These are phyloP conservation scores for Pogoniulus pusillus DNA, from an alignment of 2,797 vertebrate genomes.

Conservation along the genomic window DNA sequence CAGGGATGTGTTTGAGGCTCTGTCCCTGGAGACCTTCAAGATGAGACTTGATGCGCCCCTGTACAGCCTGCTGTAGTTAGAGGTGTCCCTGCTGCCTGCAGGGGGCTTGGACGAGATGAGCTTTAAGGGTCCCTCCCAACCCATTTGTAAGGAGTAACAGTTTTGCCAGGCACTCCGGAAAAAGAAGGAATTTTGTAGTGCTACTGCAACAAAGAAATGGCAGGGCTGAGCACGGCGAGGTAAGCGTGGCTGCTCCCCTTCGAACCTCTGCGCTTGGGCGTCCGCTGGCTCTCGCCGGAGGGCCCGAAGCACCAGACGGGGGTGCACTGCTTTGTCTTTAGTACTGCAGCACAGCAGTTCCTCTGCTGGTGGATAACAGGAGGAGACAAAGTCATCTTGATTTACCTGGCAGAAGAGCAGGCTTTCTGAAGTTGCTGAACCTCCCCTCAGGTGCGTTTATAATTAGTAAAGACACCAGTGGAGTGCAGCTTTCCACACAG, in stretches of 20 bases:
- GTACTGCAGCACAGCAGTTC: not conserved
- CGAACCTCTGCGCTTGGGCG: not conserved
- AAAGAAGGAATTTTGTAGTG: not conserved
- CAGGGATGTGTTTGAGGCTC: too few relatives aligned
- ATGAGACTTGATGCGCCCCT: too few relatives aligned
- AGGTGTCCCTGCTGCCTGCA: too few relatives aligned
- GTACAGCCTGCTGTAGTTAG: too few relatives aligned
- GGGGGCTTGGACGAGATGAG: too few relatives aligned
- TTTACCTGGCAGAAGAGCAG: not conserved
- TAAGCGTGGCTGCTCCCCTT: not conserved
- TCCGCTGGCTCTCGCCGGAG: not conserved
- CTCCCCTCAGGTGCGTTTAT: not conserved
- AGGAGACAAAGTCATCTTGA: not conserved
- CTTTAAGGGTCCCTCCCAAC: too few relatives aligned
- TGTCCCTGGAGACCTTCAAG: too few relatives aligned
- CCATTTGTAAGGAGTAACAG: not conserved
- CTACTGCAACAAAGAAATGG: not conserved
- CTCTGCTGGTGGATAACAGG: not conserved
- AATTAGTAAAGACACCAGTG: not conserved
- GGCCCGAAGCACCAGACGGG: not conserved
- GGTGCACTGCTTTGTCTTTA: not conserved
- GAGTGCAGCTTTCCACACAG: not conserved
- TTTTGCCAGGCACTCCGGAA: not conserved
- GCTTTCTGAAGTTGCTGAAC: not conserved
- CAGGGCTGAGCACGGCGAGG: not conserved